Conservation (phyloP, 1,140 invertebrate species). For the Lepidurus packardi region DNA sequence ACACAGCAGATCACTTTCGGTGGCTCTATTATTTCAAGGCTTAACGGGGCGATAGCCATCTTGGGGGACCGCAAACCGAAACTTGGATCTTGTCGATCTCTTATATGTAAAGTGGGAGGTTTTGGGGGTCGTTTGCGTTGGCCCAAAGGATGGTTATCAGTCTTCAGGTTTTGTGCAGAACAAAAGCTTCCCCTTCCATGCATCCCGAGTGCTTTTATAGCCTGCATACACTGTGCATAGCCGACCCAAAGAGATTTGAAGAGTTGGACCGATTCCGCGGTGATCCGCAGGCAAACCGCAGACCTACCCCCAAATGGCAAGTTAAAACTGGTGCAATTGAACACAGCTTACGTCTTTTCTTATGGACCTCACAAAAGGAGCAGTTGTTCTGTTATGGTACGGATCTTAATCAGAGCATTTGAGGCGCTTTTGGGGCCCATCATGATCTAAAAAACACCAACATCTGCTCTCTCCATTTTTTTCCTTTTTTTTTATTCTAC, state of each 20-base stretch:
- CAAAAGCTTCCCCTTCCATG: background rate
- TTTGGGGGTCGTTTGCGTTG: background rate
- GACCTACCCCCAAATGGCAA: background rate
- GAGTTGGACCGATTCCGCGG: too few relatives aligned
- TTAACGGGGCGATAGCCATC: too few relatives aligned
- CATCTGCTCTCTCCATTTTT: too few relatives aligned
- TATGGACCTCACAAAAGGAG: background rate
- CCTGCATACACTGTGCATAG: too few relatives aligned
- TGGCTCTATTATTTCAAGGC: too few relatives aligned
- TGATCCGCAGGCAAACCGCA: background rate
- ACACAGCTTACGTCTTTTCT: background rate
- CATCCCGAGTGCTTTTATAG: background rate
- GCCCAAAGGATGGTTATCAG: background rate
- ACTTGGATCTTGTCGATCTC: background rate
- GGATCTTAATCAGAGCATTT: conserved; percentile 10
- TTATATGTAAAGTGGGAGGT: background rate
- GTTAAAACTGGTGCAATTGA: conserved; percentile 4
- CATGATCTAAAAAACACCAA: too few relatives aligned
- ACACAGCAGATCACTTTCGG: too few relatives aligned
- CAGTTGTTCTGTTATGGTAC: background rate
- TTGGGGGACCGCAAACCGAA: background rate
- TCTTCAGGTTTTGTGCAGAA: background rate
- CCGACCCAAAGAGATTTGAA: background rate
- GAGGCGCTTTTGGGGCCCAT: background rate
- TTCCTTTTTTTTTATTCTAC: too few relatives aligned